Base-by-base conservation (phyloP, 2,797 vertebrate genomes). In the Eptatretus atami region DNA sequence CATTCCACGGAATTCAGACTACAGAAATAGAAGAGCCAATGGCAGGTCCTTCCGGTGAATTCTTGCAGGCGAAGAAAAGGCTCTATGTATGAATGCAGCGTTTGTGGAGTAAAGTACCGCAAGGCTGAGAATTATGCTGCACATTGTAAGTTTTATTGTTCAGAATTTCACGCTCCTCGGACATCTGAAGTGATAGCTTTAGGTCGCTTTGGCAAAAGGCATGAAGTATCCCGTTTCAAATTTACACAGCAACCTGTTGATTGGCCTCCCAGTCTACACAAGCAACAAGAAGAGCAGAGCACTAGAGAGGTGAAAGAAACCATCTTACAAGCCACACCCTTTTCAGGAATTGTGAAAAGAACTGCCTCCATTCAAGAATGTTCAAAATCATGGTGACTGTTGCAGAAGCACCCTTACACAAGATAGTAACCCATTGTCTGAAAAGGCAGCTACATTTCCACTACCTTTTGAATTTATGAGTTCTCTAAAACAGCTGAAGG, bases 201-300 rank as follows among this genome's bases (percentile, higher is more conserved):
- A 14, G 70, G 70, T 0, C 76, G 76, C 66, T 77, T 75, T 6
- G 84, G 86, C 2, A 72, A 78, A 6, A 82, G 82, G 69, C 79
- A 86, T 25, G 83, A 81, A 70, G 75, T 85, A 76, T 82, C 90
- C 80, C 86, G 86, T 75, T 88, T 90, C 72, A 95, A 86, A 70
- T 78, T 94, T n/a, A n/a, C 12, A n/a, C 15, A 10, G 64, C 77
- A 81, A 68, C 79, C 82, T 63, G 78, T 82, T 67, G 64, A 77
- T 69, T 78, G 79, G 66, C 81, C 83, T 64, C 85, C 87, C 66
- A 82, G 86, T 0, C 76, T 94, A 66, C 77, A 88, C 65, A 99
- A 98, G 68, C 80, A 87, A 65, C 77, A 86, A 64, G 92, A 96
- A 77, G 86, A 94, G 63, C 92, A 96, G 72, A 95, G 88, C 67